Evolutionary conservation across 2,888 invertebrate species (phyloP).

Genomic region (Lycocerus yunnanus): DNA sequence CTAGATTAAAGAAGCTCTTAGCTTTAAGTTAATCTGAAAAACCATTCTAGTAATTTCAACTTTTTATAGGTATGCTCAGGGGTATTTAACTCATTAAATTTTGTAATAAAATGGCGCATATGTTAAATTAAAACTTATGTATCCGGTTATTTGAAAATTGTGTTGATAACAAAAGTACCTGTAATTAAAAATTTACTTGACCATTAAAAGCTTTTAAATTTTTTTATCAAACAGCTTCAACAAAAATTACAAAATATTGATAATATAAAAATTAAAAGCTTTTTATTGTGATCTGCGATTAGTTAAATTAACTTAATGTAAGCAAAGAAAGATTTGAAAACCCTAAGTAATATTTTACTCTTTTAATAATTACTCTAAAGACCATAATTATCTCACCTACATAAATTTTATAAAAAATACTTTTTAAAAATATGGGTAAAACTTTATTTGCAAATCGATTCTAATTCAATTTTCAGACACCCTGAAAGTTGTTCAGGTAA

Average conservation of each 20-base stretch:
- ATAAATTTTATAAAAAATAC: background rate
- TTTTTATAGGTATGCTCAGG: background rate
- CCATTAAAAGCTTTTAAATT: background rate
- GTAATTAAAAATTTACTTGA: background rate
- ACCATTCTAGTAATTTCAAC: background rate
- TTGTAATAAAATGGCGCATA: background rate
- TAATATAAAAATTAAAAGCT: background rate
- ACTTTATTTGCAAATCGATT: background rate
- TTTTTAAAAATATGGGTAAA: background rate
- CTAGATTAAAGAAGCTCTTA: constrained; percentile 1
- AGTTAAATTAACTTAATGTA: background rate
- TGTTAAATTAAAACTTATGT: background rate
- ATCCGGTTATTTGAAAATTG: background rate
- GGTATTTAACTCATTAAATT: background rate
- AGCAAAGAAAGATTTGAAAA: background rate
- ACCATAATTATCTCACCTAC: too few species aligned
- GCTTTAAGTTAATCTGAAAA: background rate
- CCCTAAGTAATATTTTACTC: too few species aligned
- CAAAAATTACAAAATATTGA: background rate
- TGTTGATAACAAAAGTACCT: background rate
- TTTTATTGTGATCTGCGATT: too few species aligned
- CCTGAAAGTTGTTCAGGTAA: background rate
- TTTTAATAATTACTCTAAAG: too few species aligned
- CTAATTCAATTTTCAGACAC: background rate
- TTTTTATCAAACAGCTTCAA: background rate